Evolutionary conservation across 1,140 invertebrate genomes (phyloP), one percentile per base, ranked within the genome.

Genomic region (Zaprionus davidi): DNA sequence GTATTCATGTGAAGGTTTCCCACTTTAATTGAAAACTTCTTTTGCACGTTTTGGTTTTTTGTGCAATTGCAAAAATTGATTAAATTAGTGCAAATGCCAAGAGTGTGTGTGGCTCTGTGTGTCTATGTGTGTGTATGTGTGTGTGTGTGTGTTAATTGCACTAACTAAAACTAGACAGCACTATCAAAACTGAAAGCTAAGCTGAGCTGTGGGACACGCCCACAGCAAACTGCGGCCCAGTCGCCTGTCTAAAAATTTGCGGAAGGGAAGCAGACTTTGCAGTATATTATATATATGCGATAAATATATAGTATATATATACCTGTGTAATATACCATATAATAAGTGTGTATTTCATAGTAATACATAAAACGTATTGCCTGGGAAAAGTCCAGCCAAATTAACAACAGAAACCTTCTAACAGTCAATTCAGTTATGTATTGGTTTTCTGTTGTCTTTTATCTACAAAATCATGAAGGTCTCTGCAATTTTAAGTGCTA

Each of bases 21-120:
- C 64, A 31, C 65, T 79, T 86, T 87, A 80, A 87, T 79, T 82
- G 79, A 85, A 66, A 77, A 59, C 36, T 26, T 36, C 11, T 71
- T 81, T 79, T 62, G 64, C 57, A 60, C 56, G 56, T 69, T 24
- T 78, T 12, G 22, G 26, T 46, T 57, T 57, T 81, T 71, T 70
- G 67, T 68, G 53, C 83, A 87, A 79, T 83, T 86, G 76, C 82
- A 31, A 85, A 71, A 82, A 82, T 85, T 86, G 79, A 73, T 72
- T 85, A 82, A 85, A 85, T 85, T 85, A 86, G 76, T 62, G 62
- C 69, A 76, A 51, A 31, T 41, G 34, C 9, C 26, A 38, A 31
- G 31, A 2, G 41, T 22, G n/a, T 28, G 3, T 44, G 41, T 65
- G 49, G 56, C 13, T 36, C 11, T 41, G 34, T 63, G 17, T 71